A percentile compares a stretch with the other conserved stretches of the same genome.
Conservation (phyloP, 2,113 vertebrate species). For the Burhinus oedicnemus region DNA sequence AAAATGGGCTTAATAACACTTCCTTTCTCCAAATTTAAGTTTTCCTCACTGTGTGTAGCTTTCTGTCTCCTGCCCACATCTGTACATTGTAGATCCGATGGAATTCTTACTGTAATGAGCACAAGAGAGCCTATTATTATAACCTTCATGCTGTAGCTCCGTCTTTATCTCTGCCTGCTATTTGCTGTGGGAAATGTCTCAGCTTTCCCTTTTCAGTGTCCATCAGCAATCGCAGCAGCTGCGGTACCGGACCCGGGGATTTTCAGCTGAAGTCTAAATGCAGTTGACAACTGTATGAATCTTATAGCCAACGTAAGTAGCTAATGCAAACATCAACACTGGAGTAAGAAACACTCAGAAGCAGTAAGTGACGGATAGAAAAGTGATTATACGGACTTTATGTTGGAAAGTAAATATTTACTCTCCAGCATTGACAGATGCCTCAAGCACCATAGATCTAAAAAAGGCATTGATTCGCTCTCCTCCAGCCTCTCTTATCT, state of each 20-base stretch:
- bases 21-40: background rate
- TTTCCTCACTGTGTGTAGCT: background rate
- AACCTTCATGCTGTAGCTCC: background rate
- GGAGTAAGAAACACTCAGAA: constrained; percentile 47
- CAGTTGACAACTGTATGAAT: constrained; percentile 60
- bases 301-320: constrained; percentile 45
- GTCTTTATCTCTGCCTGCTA: constrained; percentile 8
- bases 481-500: constrained; percentile 62
- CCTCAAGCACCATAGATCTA: constrained; percentile 55
- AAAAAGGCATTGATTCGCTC: constrained; percentile 60
- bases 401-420: constrained; percentile 73
- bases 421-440: constrained; percentile 69
- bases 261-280: constrained; percentile 29
- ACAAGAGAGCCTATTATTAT: background rate
- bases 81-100: background rate
- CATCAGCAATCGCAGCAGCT: background rate
- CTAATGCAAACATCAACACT: constrained; percentile 64
- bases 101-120: background rate
- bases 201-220: background rate
- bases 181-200: constrained; percentile 36
- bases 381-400: constrained; percentile 73
- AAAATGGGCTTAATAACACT: background rate
- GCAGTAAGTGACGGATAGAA: constrained; percentile 63
- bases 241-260: background rate
- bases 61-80: background rate